Conservation (phyloP, 2,113 vertebrate genomes). For the Nesospiza acunhae region DNA sequence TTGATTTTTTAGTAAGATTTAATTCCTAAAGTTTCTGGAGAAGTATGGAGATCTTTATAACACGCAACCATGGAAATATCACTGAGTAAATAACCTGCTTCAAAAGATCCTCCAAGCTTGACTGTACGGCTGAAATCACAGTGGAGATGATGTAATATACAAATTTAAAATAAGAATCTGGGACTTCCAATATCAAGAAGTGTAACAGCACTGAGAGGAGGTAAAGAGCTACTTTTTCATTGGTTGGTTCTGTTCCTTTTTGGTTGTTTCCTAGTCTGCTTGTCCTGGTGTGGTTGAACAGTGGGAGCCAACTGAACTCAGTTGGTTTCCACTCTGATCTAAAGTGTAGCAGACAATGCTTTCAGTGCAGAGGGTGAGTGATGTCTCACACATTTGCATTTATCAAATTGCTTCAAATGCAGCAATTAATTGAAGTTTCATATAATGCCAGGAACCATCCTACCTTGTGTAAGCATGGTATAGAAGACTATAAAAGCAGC, state of each 20-base stretch:
- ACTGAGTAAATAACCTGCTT: neutral
- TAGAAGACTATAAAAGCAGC: neutral
- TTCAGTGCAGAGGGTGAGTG: neutral
- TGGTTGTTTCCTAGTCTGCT: neutral
- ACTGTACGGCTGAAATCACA: neutral
- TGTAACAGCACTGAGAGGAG: neutral
- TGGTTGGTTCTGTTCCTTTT: neutral
- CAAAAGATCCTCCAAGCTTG: neutral
- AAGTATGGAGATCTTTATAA: neutral
- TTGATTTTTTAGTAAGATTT: neutral
- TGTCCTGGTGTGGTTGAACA: neutral
- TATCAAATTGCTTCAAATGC: neutral
- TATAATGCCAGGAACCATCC: neutral
- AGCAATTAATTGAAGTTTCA: neutral
- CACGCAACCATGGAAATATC: neutral
- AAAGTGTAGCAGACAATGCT: neutral
- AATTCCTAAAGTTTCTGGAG: neutral
- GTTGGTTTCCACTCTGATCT: neutral
- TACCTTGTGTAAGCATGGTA: neutral
- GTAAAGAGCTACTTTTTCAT: neutral
- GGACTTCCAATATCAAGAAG: neutral
- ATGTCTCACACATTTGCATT: neutral
- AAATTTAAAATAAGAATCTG: neutral
- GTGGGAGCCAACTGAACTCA: neutral
- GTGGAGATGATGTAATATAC: neutral